Evolutionary conservation across 2,888 invertebrate species (phyloP), one percentile per base, ranked within the genome.

Genomic region (Pediacus dermestoides): DNA sequence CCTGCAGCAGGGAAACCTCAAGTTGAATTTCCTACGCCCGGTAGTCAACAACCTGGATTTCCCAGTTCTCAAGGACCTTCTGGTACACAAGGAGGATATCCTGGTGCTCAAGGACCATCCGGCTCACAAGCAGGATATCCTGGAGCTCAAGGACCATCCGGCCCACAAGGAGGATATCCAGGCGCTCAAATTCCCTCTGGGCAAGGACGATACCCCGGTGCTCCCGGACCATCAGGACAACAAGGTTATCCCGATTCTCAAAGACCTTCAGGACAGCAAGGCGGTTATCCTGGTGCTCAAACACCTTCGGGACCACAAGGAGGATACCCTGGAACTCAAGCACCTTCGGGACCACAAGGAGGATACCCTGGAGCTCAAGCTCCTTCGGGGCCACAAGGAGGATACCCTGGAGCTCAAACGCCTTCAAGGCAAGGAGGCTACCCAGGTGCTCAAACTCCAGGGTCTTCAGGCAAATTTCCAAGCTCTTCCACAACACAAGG

Each of bases 121-220:
- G n/a, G n/a, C n/a, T n/a, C n/a, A n/a, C n/a, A n/a, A 13, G 44
- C 57, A 16, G 38, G 46, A 23, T 42, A 39, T 37, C 60, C 62
- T 32, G 68, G 61, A 34, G 65, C 68, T 4, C 64, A 62, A 16
- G 45, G 43, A 46, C 54, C 48, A 44, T 43, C 46, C 21, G 52
- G 43, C 30, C 45, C 36, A 16, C 44, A 39, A 32, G 26, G 18
- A 30, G 37, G 41, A 27, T 30, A 16, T 14, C 37, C 46, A 22
- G 38, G 43, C 12, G 36, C 34, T 14, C n/a, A n/a, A n/a, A n/a
- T n/a, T n/a, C 32, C 40, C 38, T 15, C 39, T 45, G 36, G 52
- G n/a, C n/a, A n/a, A n/a, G n/a, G n/a, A n/a, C n/a, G n/a, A n/a
- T n/a, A n/a, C n/a, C n/a, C n/a, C n/a, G 44, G 31, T 49, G 37